Percentiles rank a stretch among this genome's conserved stretches.
Evolutionary conservation across 2,888 invertebrate species (phyloP).

Genomic region (Agrotis clavis): DNA sequence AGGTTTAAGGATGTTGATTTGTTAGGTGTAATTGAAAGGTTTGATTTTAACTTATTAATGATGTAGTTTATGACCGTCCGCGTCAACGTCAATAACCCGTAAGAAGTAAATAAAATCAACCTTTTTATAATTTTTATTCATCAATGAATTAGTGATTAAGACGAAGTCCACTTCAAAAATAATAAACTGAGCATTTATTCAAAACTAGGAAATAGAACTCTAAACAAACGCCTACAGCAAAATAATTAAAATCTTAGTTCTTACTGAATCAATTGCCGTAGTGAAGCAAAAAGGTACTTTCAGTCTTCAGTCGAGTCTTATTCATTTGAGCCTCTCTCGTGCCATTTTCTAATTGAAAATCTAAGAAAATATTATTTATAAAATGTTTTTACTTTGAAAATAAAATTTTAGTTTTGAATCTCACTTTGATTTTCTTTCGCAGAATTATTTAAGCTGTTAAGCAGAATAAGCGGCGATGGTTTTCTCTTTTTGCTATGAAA

Average conservation of each 20-base stretch:
- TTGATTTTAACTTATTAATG: background rate
- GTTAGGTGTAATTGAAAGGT: background rate
- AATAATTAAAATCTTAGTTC: constrained; percentile 41
- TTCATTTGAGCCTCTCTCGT: constrained; percentile 68
- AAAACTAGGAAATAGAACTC: background rate
- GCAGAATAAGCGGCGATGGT: constrained; percentile 20
- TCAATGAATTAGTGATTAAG: no score
- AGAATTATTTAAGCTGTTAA: constrained; percentile 29
- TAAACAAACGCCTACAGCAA: constrained; percentile 12
- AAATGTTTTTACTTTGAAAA: constrained; percentile 32
- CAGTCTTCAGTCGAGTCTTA: constrained; percentile 61
- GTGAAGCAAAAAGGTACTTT: constrained; percentile 64
- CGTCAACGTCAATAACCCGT: no score
- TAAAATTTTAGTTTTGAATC: constrained; percentile 34
- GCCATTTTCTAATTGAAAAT: constrained; percentile 75
- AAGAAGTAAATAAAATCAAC: no score
- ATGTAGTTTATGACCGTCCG: no score
- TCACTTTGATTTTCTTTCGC: constrained; percentile 7
- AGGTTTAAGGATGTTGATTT: constrained; percentile 15
- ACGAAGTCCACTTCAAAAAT: background rate
- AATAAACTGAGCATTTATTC: background rate
- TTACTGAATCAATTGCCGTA: constrained; percentile 63
- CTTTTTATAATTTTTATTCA: no score
- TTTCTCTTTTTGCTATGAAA: constrained; percentile 21
- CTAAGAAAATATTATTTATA: constrained; percentile 50